Percentiles rank a stretch among this genome's conserved stretches.
These are phyloP conservation scores for Cotesia typhae DNA, from an alignment of 1,140 invertebrate genomes.

Conservation along the genomic window DNA sequence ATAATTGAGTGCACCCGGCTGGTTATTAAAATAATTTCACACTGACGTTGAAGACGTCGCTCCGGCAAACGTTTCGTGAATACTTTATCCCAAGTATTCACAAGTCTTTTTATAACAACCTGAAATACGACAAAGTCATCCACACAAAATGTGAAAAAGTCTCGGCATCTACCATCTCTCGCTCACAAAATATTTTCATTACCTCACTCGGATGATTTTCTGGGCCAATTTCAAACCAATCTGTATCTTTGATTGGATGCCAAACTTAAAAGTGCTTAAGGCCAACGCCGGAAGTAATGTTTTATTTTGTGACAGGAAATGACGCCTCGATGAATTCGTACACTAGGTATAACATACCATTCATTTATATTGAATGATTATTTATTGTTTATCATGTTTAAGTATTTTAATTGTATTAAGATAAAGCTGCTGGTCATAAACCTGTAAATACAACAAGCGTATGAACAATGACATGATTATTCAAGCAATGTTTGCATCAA, in stretches of 20 bases:
- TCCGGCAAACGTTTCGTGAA: constrained; percentile 48
- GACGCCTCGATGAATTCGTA: neutral
- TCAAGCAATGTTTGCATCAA: no score
- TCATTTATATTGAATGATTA: neutral
- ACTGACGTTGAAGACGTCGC: constrained; percentile 30
- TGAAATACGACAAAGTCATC: constrained; percentile 40
- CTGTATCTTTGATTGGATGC: constrained; percentile 27
- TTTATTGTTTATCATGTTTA: no score
- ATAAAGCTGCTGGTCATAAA: no score
- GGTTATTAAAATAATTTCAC: constrained; percentile 8
- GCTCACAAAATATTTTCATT: constrained; percentile 50
- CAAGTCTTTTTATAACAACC: constrained; percentile 60
- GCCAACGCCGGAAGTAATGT: constrained; percentile 49
- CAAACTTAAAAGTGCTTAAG: constrained; percentile 16
- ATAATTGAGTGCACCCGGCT: neutral
- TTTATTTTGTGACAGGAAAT: constrained; percentile 38
- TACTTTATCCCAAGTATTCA: constrained; percentile 48
- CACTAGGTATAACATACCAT: neutral
- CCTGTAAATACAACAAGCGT: no score
- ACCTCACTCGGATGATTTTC: constrained; percentile 40
- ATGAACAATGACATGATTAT: no score
- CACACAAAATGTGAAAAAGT: constrained; percentile 15
- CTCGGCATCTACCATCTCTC: constrained; percentile 44
- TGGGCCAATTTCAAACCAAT: constrained; percentile 50
- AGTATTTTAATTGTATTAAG: no score